Conservation (phyloP, 2,888 invertebrate species). For the Myathropa florea region DNA sequence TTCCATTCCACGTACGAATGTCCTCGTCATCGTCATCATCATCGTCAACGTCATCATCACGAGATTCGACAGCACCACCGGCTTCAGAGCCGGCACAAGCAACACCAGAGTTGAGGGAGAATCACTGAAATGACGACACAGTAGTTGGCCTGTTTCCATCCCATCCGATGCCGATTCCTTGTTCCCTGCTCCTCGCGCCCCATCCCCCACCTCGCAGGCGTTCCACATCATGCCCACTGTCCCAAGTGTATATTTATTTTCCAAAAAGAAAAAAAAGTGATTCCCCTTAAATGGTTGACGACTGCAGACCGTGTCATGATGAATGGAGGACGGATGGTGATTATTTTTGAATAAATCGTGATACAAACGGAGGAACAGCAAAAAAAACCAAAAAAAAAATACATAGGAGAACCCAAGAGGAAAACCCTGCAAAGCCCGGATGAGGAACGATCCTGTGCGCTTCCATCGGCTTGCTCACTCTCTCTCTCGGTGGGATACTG, state of each 20-base stretch:
- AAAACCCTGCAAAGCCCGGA: slow-evolving; percentile 4
- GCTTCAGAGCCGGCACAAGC: neutral
- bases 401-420: neutral
- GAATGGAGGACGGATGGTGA: slow-evolving; percentile 64
- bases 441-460: slow-evolving; percentile 17
- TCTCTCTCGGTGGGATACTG: slow-evolving; percentile 28
- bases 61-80: neutral
- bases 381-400: neutral
- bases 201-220: neutral
- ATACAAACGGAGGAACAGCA: slow-evolving; percentile 11
- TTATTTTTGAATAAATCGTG: slow-evolving; percentile 68
- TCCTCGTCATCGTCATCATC: neutral
- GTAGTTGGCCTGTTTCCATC: neutral
- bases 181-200: neutral
- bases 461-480: neutral
- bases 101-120: neutral
- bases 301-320: slow-evolving; percentile 68
- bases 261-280: slow-evolving; percentile 24
- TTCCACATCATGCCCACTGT: neutral
- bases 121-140: neutral
- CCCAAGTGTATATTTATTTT: slow-evolving; percentile 45
- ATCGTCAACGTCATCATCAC: neutral
- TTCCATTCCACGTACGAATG: neutral
- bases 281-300: slow-evolving; percentile 64
- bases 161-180: neutral